Evolutionary conservation across 2,888 invertebrate genomes (phyloP).

Genomic region (Nomada flava): DNA sequence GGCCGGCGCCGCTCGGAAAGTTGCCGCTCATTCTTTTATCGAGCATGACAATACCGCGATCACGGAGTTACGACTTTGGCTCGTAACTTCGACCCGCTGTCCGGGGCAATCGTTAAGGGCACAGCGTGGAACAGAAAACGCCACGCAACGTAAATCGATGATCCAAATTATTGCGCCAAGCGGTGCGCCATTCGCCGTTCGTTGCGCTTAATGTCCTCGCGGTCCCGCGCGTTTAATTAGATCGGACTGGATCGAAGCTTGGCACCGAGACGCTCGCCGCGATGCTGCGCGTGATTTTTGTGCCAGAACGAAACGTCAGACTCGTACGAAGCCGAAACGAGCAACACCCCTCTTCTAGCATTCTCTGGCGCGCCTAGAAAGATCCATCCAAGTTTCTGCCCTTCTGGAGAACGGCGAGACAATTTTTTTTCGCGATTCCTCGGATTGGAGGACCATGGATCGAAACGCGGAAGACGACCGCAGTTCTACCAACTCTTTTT

Average conservation of each 20-base stretch:
- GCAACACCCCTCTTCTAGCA: conserved; percentile 15
- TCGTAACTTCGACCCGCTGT: conserved; percentile 24
- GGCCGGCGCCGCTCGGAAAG: conserved; percentile 46
- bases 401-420: not conserved
- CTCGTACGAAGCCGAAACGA: conserved; percentile 8
- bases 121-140: not conserved
- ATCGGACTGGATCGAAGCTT: conserved; percentile 47
- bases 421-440: conserved; percentile 34
- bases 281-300: conserved; percentile 5
- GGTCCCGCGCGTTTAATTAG: conserved; percentile 42
- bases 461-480: conserved; percentile 20
- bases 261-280: conserved; percentile 16
- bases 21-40: conserved; percentile 45
- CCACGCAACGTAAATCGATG: conserved; percentile 11
- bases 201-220: not conserved
- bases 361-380: conserved; percentile 10
- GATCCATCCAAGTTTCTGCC: not conserved
- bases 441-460: conserved; percentile 24
- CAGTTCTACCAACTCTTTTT: too few relatives aligned
- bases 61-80: conserved; percentile 31
- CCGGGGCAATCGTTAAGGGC: conserved; percentile 22
- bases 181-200: not conserved
- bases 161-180: conserved; percentile 5
- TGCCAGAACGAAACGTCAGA: conserved; percentile 14
- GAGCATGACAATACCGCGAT: conserved; percentile 43